phyloP scores from a whole-genome alignment of 2,888 invertebrate genomes.

The Eristalinus aeneus region DNA sequence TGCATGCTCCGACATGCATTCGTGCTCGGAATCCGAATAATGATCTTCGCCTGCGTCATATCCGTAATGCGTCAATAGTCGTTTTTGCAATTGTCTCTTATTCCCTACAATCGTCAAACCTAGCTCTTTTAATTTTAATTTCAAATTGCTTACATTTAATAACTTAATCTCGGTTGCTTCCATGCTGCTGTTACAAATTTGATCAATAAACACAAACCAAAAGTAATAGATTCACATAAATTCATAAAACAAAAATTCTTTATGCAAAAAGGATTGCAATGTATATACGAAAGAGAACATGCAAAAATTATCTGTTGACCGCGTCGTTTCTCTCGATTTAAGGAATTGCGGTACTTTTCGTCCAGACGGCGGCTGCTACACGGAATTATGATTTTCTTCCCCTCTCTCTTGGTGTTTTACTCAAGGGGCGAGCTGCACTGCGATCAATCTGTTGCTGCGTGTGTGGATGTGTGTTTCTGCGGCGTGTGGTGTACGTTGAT shows the following conservation, averaged over 20 bases:
- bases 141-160: neutral
- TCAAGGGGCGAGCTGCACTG: neutral
- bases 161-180: neutral
- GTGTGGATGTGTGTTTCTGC: neutral
- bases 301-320: neutral
- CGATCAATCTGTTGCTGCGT: neutral
- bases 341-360: neutral
- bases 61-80: neutral
- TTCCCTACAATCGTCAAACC: neutral
- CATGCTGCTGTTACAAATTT: neutral
- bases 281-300: neutral
- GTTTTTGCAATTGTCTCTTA: neutral
- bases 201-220: neutral
- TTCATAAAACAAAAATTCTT: neutral
- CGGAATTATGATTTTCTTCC: neutral
- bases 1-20: neutral
- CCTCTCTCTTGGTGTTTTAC: neutral
- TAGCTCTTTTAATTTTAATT: neutral
- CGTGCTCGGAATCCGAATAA: slow-evolving; percentile 17
- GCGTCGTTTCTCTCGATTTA: neutral
- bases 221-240: neutral
- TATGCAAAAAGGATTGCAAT: neutral
- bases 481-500: neutral
- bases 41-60: neutral
- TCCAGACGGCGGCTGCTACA: neutral